These are phyloP conservation scores for Plumapathes pennacea DNA, from an alignment of 92 coral and sea anemone species.

Conservation along the genomic window DNA sequence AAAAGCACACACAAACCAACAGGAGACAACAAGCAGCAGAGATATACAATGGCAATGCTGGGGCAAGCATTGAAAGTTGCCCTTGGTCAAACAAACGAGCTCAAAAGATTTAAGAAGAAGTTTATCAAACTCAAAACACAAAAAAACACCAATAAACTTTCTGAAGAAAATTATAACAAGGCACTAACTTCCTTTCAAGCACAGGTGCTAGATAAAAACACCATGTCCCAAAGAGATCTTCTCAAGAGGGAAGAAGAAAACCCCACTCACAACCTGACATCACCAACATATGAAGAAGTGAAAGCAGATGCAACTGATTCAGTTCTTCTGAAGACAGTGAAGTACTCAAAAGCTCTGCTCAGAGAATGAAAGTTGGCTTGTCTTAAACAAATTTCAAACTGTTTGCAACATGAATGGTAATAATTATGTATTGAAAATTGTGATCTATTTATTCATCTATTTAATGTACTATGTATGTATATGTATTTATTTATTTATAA, in stretches of 20 bases:
- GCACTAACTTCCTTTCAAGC: too few relatives aligned
- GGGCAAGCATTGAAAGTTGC: conserved; percentile 27
- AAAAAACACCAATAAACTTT: too few relatives aligned
- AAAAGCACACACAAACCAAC: conserved; percentile 36
- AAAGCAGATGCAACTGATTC: conserved; percentile 5
- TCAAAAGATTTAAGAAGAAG: conserved; percentile 4
- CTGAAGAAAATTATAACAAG: too few relatives aligned
- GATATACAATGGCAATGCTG: conserved; percentile 15
- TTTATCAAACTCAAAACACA: too few relatives aligned
- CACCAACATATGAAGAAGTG: conserved; percentile 9
- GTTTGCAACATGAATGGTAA: too few relatives aligned
- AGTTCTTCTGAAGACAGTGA: conserved; percentile 4
- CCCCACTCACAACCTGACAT: conserved; percentile 4
- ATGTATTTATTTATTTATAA: too few relatives aligned
- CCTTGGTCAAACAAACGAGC: too few relatives aligned
- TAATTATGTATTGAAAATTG: too few relatives aligned
- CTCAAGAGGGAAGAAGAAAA: conserved; percentile 3
- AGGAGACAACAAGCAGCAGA: conserved; percentile 21
- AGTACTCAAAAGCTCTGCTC: conserved; percentile 8
- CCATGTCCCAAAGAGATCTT: conserved; percentile 4
- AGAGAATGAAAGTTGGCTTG: neutral
- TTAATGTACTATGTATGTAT: too few relatives aligned
- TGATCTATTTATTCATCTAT: too few relatives aligned
- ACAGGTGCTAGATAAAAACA: too few relatives aligned
- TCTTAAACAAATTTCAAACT: too few relatives aligned